Conservation (phyloP, 2,113 vertebrate species). For the Rattus norvegicus region GRCr8 NC_086023.1:143884001-143884500, state of each 20-base stretch:
- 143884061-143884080: too few relatives aligned
- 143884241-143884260: too few relatives aligned
- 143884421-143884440: background rate
- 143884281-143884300: too few relatives aligned
- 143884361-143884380: background rate
- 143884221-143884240: background rate
- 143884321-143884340: too few relatives aligned
- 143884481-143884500: background rate
- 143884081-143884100: too few relatives aligned
- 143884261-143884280: too few relatives aligned
- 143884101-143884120: too few relatives aligned
- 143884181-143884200: background rate
- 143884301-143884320: too few relatives aligned
- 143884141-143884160: background rate
- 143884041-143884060: background rate
- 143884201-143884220: background rate
- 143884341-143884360: background rate
- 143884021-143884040: background rate
- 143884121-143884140: too few relatives aligned
- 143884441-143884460: background rate
- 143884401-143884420: background rate
- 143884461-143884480: background rate
- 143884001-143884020: slow-evolving; percentile 22
- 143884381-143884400: background rate
- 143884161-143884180: accelerated